phyloP scores from a whole-genome alignment of 2,113 vertebrate species.

The Scartelaos histophorus region DNA sequence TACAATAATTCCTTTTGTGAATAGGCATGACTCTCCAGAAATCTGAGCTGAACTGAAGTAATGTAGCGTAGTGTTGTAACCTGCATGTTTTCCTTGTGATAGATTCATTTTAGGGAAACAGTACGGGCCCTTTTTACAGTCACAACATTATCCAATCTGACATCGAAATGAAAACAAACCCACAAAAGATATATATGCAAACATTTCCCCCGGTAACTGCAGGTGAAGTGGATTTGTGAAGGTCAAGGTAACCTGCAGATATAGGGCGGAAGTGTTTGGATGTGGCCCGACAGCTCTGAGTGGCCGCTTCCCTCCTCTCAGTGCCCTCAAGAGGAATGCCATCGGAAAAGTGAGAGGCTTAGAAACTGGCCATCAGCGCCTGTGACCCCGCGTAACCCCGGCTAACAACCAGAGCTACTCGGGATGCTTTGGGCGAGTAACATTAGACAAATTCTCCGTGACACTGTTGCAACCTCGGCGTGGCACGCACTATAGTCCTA shows the following conservation, averaged over 20 bases:
- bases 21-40: too few species aligned
- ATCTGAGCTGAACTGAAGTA: too few species aligned
- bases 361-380: conserved; percentile 67
- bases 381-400: conserved; percentile 68
- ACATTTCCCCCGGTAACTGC: background rate
- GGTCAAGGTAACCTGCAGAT: conserved; percentile 54
- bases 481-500: conserved; percentile 61
- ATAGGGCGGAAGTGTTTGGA: conserved; percentile 58
- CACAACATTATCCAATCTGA: background rate
- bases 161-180: background rate
- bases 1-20: too few species aligned
- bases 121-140: too few species aligned
- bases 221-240: conserved; percentile 41
- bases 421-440: conserved; percentile 74
- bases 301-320: conserved; percentile 45
- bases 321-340: conserved; percentile 70
- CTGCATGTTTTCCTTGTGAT: too few species aligned
- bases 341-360: conserved; percentile 67
- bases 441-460: conserved; percentile 73
- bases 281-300: conserved; percentile 55
- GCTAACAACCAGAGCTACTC: conserved; percentile 65
- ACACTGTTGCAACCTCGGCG: conserved; percentile 63
- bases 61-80: too few species aligned
- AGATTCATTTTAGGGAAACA: too few species aligned
- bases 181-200: background rate